Base-by-base conservation (phyloP, 1,140 invertebrate species). In the Diploscapter pachys region DNA sequence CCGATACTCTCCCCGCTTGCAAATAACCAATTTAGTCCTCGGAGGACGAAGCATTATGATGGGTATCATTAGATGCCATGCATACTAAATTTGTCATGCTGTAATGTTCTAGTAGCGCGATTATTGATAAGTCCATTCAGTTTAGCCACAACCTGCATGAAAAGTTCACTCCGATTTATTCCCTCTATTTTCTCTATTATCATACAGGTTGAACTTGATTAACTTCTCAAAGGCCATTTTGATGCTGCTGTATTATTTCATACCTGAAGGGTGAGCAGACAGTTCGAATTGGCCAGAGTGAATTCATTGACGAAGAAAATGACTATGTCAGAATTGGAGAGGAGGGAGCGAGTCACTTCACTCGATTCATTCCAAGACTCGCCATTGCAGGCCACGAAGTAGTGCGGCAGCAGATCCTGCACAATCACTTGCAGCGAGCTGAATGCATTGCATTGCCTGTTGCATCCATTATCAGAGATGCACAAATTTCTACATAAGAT, bases 281-380 rank as follows among this genome's bases (percentile, higher is more conserved):
- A 79, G 13, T 71, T 67, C 3, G n/a, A n/a, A 63, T 79, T 73
- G 52, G 67, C 71, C 13, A 79, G 72, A 9, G 78, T 79, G 54
- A 73, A 80, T 52, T 79, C 78, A 56, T 79, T 79, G 56, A 79
- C 71, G 57, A 79, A 79, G 59, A 79, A 79, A 4, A 79, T 52
- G 11, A 74, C n/a, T 3, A 64, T 72, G 68, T 79, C 77, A 11
- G 76, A 69, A 51, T 66, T 66, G 11, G 77, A 66, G 50, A 78
- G 70, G 11, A 78, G 59, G 31, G 49, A 54, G 55, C 53, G 71
- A 5, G 69, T 75, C 31, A 31, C 31, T 8, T 61, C 61, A 3
- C 56, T 48, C 2, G 53, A 53, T n/a, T 74, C 73, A 13, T 53
- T 54, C 3, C 63, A 48, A 6, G 54, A 71, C 0, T 62, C 63